phyloP scores from a whole-genome alignment of 2,888 invertebrate species.

The Papilio gigon region DNA sequence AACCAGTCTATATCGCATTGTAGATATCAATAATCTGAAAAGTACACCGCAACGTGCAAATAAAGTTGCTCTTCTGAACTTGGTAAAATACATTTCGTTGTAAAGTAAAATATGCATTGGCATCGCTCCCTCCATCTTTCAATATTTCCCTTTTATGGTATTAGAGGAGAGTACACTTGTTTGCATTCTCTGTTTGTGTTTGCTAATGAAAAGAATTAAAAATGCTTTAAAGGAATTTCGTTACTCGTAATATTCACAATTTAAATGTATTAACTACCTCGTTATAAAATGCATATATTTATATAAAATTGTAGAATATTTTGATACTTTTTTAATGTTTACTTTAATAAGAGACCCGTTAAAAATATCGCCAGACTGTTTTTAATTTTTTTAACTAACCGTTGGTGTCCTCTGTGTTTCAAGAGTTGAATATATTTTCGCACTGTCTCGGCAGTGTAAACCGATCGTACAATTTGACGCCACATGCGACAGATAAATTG shows the following conservation, averaged over 20 bases:
- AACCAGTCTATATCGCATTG: not conserved
- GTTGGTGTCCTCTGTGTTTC: no score
- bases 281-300: not conserved
- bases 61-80: conserved; percentile 13
- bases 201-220: not conserved
- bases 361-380: no score
- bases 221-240: not conserved
- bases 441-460: not conserved
- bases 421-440: no score
- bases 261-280: not conserved
- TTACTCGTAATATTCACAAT: not conserved
- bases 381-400: no score
- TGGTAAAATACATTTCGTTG: conserved; percentile 19
- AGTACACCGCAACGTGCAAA: not conserved
- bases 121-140: not conserved
- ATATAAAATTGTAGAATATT: not conserved
- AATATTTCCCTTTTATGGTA: conserved; percentile 18
- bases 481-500: conserved; percentile 14
- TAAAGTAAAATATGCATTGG: conserved; percentile 14
- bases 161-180: not conserved
- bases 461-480: not conserved
- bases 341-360: not conserved
- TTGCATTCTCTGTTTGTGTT: not conserved
- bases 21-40: conserved; percentile 9
- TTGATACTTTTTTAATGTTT: not conserved